These are phyloP conservation scores for Paraplagusia blochii DNA, from an alignment of 2,113 vertebrate genomes.

Conservation along the genomic window DNA sequence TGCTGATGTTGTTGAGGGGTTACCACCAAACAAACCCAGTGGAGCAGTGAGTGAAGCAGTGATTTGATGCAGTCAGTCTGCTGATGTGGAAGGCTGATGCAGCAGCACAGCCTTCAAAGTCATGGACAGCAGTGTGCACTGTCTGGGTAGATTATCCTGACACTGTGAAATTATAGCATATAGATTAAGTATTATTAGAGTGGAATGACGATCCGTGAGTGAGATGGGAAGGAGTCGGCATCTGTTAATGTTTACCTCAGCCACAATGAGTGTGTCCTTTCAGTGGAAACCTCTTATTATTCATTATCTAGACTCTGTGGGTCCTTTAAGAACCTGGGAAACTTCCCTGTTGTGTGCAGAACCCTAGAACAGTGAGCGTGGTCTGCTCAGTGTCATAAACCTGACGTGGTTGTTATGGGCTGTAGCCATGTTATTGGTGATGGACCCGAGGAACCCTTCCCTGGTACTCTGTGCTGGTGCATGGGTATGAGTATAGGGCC, in stretches of 20 bases:
- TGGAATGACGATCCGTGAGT: slow-evolving; percentile 17
- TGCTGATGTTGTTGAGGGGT: slow-evolving; percentile 17
- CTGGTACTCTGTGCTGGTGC: not conserved
- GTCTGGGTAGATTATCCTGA: not conserved
- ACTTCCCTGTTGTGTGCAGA: not conserved
- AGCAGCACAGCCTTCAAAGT: not conserved
- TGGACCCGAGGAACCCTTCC: too few relatives aligned
- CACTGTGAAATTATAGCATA: slow-evolving; percentile 22
- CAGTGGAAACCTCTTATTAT: slow-evolving; percentile 8
- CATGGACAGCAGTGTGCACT: too few relatives aligned
- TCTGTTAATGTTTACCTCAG: slow-evolving; percentile 51
- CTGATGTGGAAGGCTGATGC: slow-evolving; percentile 28
- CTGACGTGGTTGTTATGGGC: too few relatives aligned
- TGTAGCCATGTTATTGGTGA: too few relatives aligned
- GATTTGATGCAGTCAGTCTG: slow-evolving; percentile 17
- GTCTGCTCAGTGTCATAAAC: not conserved
- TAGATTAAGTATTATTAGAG: slow-evolving; percentile 21
- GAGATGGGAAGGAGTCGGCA: slow-evolving; percentile 22
- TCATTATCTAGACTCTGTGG: slow-evolving; percentile 3
- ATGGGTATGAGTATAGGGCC: not conserved
- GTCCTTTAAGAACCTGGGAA: not conserved
- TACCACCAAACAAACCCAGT: slow-evolving; percentile 44
- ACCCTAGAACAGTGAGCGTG: not conserved
- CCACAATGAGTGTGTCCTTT: slow-evolving; percentile 21
- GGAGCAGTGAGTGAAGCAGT: slow-evolving; percentile 14